Evolutionary conservation across 2,797 vertebrate genomes (phyloP).

Genomic region (Sylvilagus floridanus): DNA sequence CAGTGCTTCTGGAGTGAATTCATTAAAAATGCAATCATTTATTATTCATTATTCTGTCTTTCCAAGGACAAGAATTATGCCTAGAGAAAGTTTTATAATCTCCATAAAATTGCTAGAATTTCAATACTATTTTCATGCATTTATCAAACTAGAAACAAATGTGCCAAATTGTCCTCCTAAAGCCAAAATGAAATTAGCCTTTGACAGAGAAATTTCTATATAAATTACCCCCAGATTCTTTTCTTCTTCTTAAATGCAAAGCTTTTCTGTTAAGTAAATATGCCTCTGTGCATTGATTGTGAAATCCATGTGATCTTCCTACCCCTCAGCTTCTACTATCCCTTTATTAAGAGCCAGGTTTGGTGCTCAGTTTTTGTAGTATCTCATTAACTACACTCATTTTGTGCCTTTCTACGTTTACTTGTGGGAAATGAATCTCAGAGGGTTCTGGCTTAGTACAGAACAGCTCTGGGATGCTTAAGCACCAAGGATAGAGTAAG

Average conservation of each 20-base stretch:
- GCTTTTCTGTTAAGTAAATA: neutral
- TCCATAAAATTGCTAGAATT: conserved; percentile 28
- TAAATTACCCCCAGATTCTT: conserved; percentile 42
- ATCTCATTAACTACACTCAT: neutral
- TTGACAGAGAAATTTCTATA: conserved; percentile 62
- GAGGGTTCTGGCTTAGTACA: neutral
- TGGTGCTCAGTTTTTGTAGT: neutral
- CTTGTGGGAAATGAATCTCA: neutral
- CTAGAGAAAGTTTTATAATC: conserved; percentile 50
- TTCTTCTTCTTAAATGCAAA: neutral
- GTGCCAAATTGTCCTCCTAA: conserved; percentile 24
- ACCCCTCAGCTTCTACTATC: neutral
- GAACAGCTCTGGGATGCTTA: neutral
- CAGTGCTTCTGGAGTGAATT: conserved; percentile 39
- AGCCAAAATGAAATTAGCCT: conserved; percentile 64
- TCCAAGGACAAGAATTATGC: conserved; percentile 14
- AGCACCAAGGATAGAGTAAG: neutral
- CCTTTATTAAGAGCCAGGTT: neutral
- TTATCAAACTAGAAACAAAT: conserved; percentile 56
- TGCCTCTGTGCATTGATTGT: neutral
- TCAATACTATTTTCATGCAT: conserved; percentile 31
- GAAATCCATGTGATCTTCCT: neutral
- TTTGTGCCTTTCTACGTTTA: neutral
- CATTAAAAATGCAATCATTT: neutral
- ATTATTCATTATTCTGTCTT: conserved; percentile 55